phyloP scores from a whole-genome alignment of 2,113 vertebrate species.

The Bothrops jararaca region DNA sequence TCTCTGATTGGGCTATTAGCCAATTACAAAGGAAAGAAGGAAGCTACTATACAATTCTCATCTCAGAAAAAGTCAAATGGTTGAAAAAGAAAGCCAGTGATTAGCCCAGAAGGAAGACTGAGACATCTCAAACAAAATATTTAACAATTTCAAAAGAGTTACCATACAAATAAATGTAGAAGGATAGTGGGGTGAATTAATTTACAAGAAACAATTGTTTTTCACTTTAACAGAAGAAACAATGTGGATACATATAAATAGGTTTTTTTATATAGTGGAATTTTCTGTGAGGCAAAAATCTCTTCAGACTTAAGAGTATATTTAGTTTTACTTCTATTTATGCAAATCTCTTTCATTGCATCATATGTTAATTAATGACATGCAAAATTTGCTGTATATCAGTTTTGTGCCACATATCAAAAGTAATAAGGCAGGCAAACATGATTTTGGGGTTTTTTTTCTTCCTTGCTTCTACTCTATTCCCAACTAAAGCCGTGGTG shows the following conservation, averaged over 20 bases:
- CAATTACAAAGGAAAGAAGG: slow-evolving; percentile 19
- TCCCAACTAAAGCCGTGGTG: neutral
- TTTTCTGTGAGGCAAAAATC: neutral
- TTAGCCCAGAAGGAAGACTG: neutral
- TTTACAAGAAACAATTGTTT: neutral
- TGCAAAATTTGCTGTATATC: neutral
- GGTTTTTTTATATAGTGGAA: slow-evolving; percentile 37
- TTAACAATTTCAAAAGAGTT: neutral
- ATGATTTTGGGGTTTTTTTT: neutral
- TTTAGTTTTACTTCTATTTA: neutral
- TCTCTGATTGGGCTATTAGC: neutral
- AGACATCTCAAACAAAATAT: neutral
- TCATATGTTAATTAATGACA: neutral
- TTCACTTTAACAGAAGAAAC: neutral
- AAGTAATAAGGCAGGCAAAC: neutral
- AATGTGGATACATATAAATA: neutral
- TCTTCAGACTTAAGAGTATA: neutral
- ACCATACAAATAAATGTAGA: neutral
- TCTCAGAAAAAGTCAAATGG: slow-evolving; percentile 1
- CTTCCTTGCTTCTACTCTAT: neutral
- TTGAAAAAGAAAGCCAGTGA: neutral
- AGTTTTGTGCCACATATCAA: neutral
- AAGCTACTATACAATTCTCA: neutral
- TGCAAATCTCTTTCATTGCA: neutral
- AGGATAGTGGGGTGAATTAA: neutral